Conservation (phyloP, 30 jellyfish, hydroid and myxozoan species). For the Sanderia malayensis region DNA sequence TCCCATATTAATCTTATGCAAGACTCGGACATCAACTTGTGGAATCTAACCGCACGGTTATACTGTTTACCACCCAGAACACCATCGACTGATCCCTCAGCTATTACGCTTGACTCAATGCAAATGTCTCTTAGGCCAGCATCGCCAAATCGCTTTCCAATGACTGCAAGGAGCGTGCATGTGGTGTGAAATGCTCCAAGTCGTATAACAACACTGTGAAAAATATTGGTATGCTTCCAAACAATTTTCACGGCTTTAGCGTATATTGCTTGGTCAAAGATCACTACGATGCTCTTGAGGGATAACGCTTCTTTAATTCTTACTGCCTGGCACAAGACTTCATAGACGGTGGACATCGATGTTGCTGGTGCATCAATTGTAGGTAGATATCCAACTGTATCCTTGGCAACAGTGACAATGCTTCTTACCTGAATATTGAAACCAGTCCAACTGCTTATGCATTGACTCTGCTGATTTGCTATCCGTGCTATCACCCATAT, state of each 20-base stretch:
- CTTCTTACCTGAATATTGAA: slow-evolving; percentile 11
- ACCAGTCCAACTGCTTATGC: slow-evolving; percentile 28
- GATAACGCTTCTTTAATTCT: slow-evolving; percentile 12
- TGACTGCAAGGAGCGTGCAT: slow-evolving; percentile 22
- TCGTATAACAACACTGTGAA: slow-evolving; percentile 12
- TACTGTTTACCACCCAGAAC: slow-evolving; percentile 24
- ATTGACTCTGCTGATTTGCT: slow-evolving; percentile 12
- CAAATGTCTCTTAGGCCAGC: slow-evolving; percentile 29
- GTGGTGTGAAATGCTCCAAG: slow-evolving; percentile 16
- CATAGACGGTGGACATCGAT: slow-evolving; percentile 36
- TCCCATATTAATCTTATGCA: slow-evolving; percentile 18
- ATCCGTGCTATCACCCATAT: slow-evolving; percentile 15
- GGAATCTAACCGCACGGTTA: slow-evolving; percentile 8
- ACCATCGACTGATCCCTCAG: slow-evolving; percentile 32
- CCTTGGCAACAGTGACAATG: background rate
- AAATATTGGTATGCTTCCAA: slow-evolving; percentile 29
- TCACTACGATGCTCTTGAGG: slow-evolving; percentile 15
- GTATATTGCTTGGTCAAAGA: slow-evolving; percentile 50
- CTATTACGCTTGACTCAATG: slow-evolving; percentile 13
- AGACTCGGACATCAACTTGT: slow-evolving; percentile 10
- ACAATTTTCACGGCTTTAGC: slow-evolving; percentile 45
- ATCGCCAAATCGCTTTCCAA: slow-evolving; percentile 31
- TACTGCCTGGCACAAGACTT: slow-evolving; percentile 27
- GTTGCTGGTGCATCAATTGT: slow-evolving; percentile 37
- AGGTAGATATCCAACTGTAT: slow-evolving; percentile 20